Base-by-base conservation (phyloP, 2,113 vertebrate genomes). In the Candoia aspera region DNA sequence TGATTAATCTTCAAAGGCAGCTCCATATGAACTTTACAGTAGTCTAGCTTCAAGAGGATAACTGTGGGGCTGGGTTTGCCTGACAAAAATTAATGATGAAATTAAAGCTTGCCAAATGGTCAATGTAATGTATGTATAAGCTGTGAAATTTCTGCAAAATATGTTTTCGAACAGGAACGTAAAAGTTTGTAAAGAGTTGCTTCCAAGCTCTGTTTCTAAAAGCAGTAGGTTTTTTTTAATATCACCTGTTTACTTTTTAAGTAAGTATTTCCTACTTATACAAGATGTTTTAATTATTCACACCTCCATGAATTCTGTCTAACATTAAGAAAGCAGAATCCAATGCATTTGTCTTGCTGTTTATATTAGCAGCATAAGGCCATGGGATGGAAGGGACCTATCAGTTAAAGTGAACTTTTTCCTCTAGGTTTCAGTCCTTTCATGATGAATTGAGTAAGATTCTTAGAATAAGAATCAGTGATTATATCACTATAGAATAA, bases 401-500 rank as follows among this genome's bases (percentile, higher is more conserved):
- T 29, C 90, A 91, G 24, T 55, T 10, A 93, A 92, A 33, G 10
- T 87, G 24, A 73, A 79, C 23, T 23, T 42, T 62, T 49, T 37
- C 42, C 42, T 42, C 17, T n/a, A 88, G 37, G 37, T 46, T 57
- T 55, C 60, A 88, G 29, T 59, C 54, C 33, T 37, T 59, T 83
- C 68, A 53, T 60, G 57, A 89, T 84, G 29, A 92, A 60, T 59
- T 73, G 55, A n/a, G n/a, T n/a, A n/a, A n/a, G n/a, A n/a, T 88
- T 84, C 24, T 13, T 53, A 46, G n/a, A 53, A 88, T 49, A 88
- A 59, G 21, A 58, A 37, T 13, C 88, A 88, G 58, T 92, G 94
- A 79, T 62, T 46, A 59, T 54, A 64, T 90, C 86, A 92, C 84
- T 37, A 79, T 90, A 73, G 92, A 94, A 90, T 93, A 64, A 91